A percentile compares a stretch with the other conserved stretches of the same genome.
phyloP scores from a whole-genome alignment of 2,113 vertebrate genomes.

The Echinops telfairi region DNA sequence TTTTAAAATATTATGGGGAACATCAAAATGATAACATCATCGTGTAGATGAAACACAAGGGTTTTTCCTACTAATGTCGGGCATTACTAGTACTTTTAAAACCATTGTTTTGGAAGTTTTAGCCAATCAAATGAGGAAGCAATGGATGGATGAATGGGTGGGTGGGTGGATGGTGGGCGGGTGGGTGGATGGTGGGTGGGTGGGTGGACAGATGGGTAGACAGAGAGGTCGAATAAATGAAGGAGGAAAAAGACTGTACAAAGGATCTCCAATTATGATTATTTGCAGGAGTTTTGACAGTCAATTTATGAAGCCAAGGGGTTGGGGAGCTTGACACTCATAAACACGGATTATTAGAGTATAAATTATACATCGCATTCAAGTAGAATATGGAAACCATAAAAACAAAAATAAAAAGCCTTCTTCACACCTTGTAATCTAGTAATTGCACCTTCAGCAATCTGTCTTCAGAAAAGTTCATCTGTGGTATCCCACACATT shows the following conservation, averaged over 20 bases:
- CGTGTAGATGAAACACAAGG: background rate
- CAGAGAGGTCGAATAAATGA: too few relatives aligned
- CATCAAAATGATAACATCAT: background rate
- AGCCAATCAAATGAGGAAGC: background rate
- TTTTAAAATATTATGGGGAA: background rate
- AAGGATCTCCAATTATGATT: background rate
- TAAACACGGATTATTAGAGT: background rate
- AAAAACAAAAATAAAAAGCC: conserved; percentile 15
- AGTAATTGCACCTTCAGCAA: conserved; percentile 21
- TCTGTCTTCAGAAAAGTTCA: conserved; percentile 41
- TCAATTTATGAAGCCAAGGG: background rate
- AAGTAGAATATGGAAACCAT: background rate
- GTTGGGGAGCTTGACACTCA: background rate
- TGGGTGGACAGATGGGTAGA: too few relatives aligned
- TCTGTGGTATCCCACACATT: background rate
- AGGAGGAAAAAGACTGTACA: background rate
- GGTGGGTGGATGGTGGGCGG: too few relatives aligned
- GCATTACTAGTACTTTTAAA: background rate
- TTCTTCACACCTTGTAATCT: background rate
- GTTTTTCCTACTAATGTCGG: background rate
- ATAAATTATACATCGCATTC: background rate
- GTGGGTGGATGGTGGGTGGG: background rate
- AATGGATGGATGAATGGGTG: background rate
- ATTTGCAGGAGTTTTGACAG: background rate
- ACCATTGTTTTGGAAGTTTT: conserved; percentile 1